Conservation (phyloP, 2,797 vertebrate species). For the Cuculus canorus region DNA sequence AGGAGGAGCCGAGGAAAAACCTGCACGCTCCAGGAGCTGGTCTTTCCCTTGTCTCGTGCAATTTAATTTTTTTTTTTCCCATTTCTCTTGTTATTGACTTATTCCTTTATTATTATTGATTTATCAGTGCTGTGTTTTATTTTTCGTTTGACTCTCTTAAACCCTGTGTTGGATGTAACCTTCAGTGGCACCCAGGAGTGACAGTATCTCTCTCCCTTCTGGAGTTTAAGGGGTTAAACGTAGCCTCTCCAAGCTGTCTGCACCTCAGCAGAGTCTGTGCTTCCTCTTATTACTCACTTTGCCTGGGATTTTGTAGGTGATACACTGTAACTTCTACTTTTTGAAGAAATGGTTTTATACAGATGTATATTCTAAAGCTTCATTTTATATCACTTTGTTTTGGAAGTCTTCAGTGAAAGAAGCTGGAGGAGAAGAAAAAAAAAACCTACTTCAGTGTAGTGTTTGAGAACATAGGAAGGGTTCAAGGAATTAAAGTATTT, state of each 20-base stretch:
- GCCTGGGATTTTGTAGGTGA: neutral
- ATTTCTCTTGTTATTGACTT: too few relatives aligned
- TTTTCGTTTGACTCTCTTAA: neutral
- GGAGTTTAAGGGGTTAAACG: neutral
- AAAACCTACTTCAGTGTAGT: neutral
- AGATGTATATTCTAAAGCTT: neutral
- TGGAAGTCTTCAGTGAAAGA: neutral
- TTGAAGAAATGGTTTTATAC: neutral
- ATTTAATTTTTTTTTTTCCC: accelerated
- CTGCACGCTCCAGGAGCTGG: neutral
- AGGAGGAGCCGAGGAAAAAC: neutral
- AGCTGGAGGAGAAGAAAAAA: neutral
- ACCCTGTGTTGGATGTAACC: neutral
- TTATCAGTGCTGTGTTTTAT: accelerated
- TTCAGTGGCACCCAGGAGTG: neutral
- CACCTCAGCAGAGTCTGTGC: neutral
- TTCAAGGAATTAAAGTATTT: neutral
- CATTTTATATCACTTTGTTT: accelerated
- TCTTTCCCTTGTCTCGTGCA: neutral
- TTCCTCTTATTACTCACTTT: neutral
- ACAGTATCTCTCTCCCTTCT: neutral
- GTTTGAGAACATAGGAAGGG: neutral
- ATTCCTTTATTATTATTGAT: too few relatives aligned
- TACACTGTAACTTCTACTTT: neutral
- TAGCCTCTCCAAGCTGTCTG: neutral